Conservation (phyloP, 2,888 invertebrate species). For the Latheticus oryzae region DNA sequence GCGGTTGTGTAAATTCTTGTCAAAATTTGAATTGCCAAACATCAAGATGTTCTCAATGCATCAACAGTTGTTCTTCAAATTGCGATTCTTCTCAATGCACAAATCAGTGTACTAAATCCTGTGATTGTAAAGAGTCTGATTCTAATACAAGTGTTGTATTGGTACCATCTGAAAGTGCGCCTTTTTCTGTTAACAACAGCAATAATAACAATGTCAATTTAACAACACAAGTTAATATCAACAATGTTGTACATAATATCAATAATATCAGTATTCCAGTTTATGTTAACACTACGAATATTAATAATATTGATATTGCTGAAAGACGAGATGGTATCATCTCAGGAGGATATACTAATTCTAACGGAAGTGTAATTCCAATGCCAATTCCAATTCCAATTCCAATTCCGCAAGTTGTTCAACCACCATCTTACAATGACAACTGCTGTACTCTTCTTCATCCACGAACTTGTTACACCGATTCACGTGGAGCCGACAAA, state of each 20-base stretch:
- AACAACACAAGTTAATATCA: constrained; percentile 37
- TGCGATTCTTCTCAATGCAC: constrained; percentile 1
- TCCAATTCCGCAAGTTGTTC: not conserved
- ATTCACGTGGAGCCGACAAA: constrained; percentile 11
- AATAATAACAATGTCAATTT: constrained; percentile 34
- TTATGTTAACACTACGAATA: constrained; percentile 38
- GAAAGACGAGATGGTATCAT: not conserved
- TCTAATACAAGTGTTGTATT: not conserved
- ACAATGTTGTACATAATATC: constrained; percentile 35
- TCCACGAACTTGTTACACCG: constrained; percentile 27
- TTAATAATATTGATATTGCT: constrained; percentile 31
- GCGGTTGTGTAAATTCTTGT: constrained; percentile 18
- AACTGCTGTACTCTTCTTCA: constrained; percentile 36
- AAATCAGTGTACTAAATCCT: not conserved
- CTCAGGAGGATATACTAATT: not conserved
- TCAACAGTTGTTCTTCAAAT: constrained; percentile 9
- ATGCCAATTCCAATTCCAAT: not conserved
- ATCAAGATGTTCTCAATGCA: constrained; percentile 4
- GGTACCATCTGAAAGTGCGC: not conserved
- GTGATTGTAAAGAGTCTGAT: constrained; percentile 7
- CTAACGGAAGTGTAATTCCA: not conserved
- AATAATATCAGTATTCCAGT: constrained; percentile 38
- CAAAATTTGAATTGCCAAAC: not conserved
- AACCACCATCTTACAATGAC: too few species aligned
- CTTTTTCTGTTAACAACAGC: constrained; percentile 35